Conservation (phyloP, 2,113 vertebrate genomes). For the Ondatra zibethicus region DNA sequence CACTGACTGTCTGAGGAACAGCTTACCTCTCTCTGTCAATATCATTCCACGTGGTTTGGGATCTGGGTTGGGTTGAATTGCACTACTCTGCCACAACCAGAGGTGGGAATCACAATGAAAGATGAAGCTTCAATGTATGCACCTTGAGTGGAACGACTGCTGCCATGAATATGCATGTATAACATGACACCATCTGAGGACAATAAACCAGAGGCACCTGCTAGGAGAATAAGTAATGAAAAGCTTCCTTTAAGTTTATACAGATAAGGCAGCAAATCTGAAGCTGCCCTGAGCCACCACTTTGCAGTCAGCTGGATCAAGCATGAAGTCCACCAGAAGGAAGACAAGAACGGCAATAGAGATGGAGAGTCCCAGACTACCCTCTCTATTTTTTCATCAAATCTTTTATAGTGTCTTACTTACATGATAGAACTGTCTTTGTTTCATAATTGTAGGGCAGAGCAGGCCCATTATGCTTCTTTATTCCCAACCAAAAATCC, state of each 20-base stretch:
- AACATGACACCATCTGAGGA: background rate
- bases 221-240: background rate
- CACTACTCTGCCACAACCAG: background rate
- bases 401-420: background rate
- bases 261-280: background rate
- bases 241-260: background rate
- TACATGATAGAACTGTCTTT: background rate
- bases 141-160: background rate
- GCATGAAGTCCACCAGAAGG: background rate
- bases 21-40: background rate
- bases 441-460: rapidly evolving
- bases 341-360: background rate
- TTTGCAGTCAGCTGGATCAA: background rate
- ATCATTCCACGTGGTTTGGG: background rate
- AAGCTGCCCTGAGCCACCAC: background rate
- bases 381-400: background rate
- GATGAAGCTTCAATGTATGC: background rate
- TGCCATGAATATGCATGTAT: background rate
- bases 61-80: background rate
- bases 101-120: background rate
- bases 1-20: background rate
- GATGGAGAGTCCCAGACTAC: background rate
- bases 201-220: background rate
- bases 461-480: rapidly evolving
- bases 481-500: too few species aligned